Conservation (phyloP, 2,888 invertebrate species). For the Pseudolycoriella hygida region DNA sequence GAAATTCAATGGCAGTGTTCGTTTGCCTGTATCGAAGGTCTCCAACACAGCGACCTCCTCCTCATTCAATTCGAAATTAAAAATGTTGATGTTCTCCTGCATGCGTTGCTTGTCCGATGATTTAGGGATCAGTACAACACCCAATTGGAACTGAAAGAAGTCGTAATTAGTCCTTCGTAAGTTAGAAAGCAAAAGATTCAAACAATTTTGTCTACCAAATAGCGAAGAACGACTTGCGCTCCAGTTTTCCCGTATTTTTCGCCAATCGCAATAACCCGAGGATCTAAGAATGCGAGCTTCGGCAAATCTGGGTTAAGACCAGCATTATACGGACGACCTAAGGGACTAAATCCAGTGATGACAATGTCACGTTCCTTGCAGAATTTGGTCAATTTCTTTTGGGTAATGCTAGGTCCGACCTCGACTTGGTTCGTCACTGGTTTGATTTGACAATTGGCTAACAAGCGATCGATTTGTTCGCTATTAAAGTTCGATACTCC, state of each 20-base stretch:
- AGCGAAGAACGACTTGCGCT: constrained; percentile 42
- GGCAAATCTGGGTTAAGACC: constrained; percentile 35
- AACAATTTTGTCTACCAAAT: constrained; percentile 22
- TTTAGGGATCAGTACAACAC: constrained; percentile 37
- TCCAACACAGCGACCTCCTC: constrained; percentile 34
- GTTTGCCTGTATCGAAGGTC: constrained; percentile 29
- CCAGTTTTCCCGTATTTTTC: constrained; percentile 41
- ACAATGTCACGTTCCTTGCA: constrained; percentile 43
- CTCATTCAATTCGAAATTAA: constrained; percentile 34
- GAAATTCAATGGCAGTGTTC: constrained; percentile 11
- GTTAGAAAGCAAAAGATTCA: not conserved
- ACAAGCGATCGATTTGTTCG: constrained; percentile 50
- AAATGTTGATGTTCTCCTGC: constrained; percentile 34
- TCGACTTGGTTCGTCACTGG: constrained; percentile 43
- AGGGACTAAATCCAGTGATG: constrained; percentile 53
- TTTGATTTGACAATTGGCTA: constrained; percentile 42
- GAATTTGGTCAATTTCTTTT: constrained; percentile 47
- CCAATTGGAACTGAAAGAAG: constrained; percentile 26
- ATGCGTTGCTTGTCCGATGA: constrained; percentile 33
- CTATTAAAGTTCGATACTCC: constrained; percentile 80
- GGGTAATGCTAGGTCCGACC: constrained; percentile 34
- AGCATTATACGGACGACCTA: constrained; percentile 36
- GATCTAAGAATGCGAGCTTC: constrained; percentile 28
- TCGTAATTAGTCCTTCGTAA: not conserved
- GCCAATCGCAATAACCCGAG: constrained; percentile 33